Conservation (phyloP, 2,113 vertebrate genomes). For the Grammomys surdaster region DNA sequence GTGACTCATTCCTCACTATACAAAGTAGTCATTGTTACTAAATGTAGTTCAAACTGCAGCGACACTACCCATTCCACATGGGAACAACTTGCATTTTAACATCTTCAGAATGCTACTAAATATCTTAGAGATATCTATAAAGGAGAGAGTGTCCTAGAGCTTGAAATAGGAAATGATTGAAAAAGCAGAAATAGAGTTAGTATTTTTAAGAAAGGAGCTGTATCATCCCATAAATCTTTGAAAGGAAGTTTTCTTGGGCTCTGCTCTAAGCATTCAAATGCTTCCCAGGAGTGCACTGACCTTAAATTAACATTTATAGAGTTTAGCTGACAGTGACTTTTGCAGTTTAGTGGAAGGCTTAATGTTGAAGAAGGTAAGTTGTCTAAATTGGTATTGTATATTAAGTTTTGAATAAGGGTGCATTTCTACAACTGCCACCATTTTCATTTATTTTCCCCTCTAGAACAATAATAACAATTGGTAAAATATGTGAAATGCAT, state of each 20-base stretch:
- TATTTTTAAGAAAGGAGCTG: slow-evolving; percentile 80
- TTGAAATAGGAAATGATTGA: slow-evolving; percentile 82
- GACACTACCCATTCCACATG: slow-evolving; percentile 67
- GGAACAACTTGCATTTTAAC: slow-evolving; percentile 81
- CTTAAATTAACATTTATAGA: slow-evolving; percentile 85
- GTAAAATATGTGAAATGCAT: slow-evolving; percentile 79
- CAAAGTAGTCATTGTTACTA: slow-evolving; percentile 68
- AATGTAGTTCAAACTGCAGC: slow-evolving; percentile 74
- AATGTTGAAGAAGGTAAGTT: slow-evolving; percentile 81
- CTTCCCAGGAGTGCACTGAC: slow-evolving; percentile 82
- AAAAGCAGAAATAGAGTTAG: slow-evolving; percentile 79
- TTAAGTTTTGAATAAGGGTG: slow-evolving; percentile 79
- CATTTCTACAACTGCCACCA: slow-evolving; percentile 74
- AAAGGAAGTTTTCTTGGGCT: slow-evolving; percentile 80
- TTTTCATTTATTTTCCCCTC: slow-evolving; percentile 82
- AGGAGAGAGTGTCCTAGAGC: slow-evolving; percentile 81
- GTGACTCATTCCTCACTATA: slow-evolving; percentile 38
- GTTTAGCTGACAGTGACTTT: slow-evolving; percentile 81
- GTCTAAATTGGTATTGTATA: slow-evolving; percentile 82
- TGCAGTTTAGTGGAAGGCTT: slow-evolving; percentile 81
- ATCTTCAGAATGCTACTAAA: slow-evolving; percentile 79
- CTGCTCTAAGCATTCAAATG: slow-evolving; percentile 79
- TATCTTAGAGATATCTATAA: slow-evolving; percentile 80
- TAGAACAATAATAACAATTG: slow-evolving; percentile 85
- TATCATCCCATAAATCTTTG: slow-evolving; percentile 82